Evolutionary conservation across 1,140 invertebrate species (phyloP).

Genomic region (Cherax quadricarinatus): DNA sequence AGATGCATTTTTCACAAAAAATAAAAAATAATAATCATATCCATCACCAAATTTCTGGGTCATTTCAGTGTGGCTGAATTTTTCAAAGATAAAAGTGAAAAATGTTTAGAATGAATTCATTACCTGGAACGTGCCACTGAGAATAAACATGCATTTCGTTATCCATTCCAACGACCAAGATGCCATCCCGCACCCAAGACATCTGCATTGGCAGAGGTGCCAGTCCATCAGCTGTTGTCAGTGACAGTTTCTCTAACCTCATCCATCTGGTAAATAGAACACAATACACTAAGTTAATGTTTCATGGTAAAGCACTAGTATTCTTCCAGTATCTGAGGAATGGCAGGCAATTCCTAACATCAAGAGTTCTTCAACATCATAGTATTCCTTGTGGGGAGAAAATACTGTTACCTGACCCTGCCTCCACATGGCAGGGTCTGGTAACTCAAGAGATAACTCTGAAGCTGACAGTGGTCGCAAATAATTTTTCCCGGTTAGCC

Average conservation of each 20-base stretch:
- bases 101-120: not conserved
- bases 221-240: constrained; percentile 95
- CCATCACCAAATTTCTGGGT: too few species aligned
- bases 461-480: too few species aligned
- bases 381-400: too few species aligned
- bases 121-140: constrained; percentile 87
- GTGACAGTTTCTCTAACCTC: constrained; percentile 92
- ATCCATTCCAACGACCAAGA: constrained; percentile 98
- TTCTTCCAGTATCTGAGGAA: not conserved
- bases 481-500: too few species aligned
- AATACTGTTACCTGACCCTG: too few species aligned
- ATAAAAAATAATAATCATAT: too few species aligned
- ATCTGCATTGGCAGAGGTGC: constrained; percentile 98
- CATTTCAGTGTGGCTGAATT: too few species aligned
- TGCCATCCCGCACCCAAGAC: constrained; percentile 98
- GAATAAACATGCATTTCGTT: constrained; percentile 99
- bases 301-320: not conserved
- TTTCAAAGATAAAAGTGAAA: too few species aligned
- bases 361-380: too few species aligned
- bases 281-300: not conserved
- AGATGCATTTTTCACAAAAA: too few species aligned
- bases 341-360: not conserved
- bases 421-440: too few species aligned
- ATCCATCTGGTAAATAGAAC: constrained; percentile 86
- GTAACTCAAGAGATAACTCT: too few species aligned